These are phyloP conservation scores for Drosophila pseudotalamancana DNA, from an alignment of 2,888 invertebrate genomes.

Conservation along the genomic window DNA sequence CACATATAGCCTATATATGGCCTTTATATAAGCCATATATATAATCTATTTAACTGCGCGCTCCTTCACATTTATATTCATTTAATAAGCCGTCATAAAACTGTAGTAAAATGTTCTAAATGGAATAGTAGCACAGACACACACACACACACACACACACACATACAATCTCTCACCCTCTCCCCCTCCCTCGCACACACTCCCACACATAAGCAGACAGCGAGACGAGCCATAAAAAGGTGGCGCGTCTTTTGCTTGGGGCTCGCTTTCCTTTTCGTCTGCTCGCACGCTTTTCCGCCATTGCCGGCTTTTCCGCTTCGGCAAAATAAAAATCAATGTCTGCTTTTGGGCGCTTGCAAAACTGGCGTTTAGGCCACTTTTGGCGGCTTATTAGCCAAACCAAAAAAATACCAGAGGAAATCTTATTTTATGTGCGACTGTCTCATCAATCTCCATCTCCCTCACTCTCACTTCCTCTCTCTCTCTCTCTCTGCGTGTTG, in stretches of 20 bases:
- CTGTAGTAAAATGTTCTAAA: slow-evolving; percentile 79
- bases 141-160: slow-evolving; percentile 17
- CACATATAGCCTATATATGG: slow-evolving; percentile 9
- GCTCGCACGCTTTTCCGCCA: slow-evolving; percentile 1
- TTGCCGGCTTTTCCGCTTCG: slow-evolving; percentile 4
- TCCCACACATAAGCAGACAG: slow-evolving; percentile 33
- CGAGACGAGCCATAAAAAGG: slow-evolving; percentile 66
- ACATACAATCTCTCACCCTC: slow-evolving; percentile 14
- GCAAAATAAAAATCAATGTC: slow-evolving; percentile 64
- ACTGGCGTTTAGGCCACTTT: slow-evolving; percentile 50
- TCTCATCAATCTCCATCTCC: slow-evolving; percentile 27
- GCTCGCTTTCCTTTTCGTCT: neutral
- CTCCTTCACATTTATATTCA: slow-evolving; percentile 70
- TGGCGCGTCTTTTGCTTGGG: slow-evolving; percentile 39
- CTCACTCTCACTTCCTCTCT: slow-evolving; percentile 20
- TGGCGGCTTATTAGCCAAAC: slow-evolving; percentile 60
- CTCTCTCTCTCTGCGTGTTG: neutral
- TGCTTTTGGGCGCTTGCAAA: slow-evolving; percentile 28
- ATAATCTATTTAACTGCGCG: slow-evolving; percentile 13
- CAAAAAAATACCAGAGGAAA: slow-evolving; percentile 10
- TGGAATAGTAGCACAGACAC: slow-evolving; percentile 69
- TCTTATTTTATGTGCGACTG: slow-evolving; percentile 27
- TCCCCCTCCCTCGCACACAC: too few relatives aligned
- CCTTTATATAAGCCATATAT: slow-evolving; percentile 6
- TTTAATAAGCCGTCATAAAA: slow-evolving; percentile 81